Evolutionary conservation across 2,888 invertebrate species (phyloP), one percentile per base, ranked within the genome.

Genomic region (Melanchra persicariae): DNA sequence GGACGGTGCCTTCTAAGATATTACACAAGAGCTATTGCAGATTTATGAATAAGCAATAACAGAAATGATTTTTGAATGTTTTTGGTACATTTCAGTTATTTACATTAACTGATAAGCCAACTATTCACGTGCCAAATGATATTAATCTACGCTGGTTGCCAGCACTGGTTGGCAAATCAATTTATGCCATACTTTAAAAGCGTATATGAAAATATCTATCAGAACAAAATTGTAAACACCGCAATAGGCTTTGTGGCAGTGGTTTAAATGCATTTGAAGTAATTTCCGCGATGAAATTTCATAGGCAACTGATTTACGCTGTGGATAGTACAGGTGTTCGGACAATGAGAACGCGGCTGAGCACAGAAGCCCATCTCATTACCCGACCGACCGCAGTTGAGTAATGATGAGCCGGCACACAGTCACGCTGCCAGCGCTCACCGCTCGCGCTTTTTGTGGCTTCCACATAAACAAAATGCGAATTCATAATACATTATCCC

Each of bases 321-420:
- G 71, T 67, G 60, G 71, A 80, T 76, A 71, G 64, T 83, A 63
- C 85, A 83, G 78, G 84, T 84, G 71, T 69, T 74, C 77, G 72
- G 74, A 82, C 79, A 85, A 85, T 81, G 81, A 85, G 81, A 82
- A 81, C 77, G 86, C 84, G 85, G 88, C 73, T 82, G 88, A 77
- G 84, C 81, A 83, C 88, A 88, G 89, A 88, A 88, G 88, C 87
- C 91, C 91, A 92, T 92, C 93, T 93, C 93, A 93, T 93, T 93
- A 93, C 91, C 89, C 89, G 85, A 80, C 88, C 88, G 88, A 93
- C 94, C 93, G 86, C 93, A 91, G 86, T 86, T 91, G 91, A 92
- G 91, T 92, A 93, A 93, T 91, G 92, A 90, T 88, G 88, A 85
- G 82, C 83, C 83, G 88, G 86, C 82, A 84, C 81, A 83, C 81